These are phyloP conservation scores for Pyrrhia umbra DNA, from an alignment of 2,888 invertebrate species.

Conservation along the genomic window DNA sequence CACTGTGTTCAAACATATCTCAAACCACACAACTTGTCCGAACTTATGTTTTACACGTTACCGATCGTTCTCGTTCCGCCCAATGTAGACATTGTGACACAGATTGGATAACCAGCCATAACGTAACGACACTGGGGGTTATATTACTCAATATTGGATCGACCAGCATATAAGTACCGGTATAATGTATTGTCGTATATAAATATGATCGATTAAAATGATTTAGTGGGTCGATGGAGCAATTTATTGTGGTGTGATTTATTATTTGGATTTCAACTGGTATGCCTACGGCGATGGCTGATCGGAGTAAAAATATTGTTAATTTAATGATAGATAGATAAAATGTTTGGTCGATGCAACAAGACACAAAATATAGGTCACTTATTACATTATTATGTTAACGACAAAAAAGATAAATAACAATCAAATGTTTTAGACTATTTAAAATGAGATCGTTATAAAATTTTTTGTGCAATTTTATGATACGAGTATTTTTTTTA, in stretches of 20 bases:
- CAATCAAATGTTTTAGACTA: too few species aligned
- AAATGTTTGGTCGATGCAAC: background rate
- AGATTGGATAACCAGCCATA: slow-evolving; percentile 46
- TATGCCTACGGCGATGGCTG: slow-evolving; percentile 28
- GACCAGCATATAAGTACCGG: slow-evolving; percentile 19
- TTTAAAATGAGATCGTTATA: too few species aligned
- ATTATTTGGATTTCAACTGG: slow-evolving; percentile 36
- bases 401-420: too few species aligned
- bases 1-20: slow-evolving; percentile 36
- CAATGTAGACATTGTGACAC: slow-evolving; percentile 41
- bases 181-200: slow-evolving; percentile 24
- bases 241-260: slow-evolving; percentile 50
- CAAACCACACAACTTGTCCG: slow-evolving; percentile 21
- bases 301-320: slow-evolving; percentile 30
- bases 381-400: too few species aligned
- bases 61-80: slow-evolving; percentile 29
- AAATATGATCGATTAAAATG: slow-evolving; percentile 33
- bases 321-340: slow-evolving; percentile 27
- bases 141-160: slow-evolving; percentile 32
- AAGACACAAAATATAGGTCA: background rate
- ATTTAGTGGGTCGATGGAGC: slow-evolving; percentile 32
- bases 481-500: too few species aligned
- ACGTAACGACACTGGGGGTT: slow-evolving; percentile 22
- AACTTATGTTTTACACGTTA: slow-evolving; percentile 30
- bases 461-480: too few species aligned